Percentiles rank a stretch among this genome's conserved stretches.
Conservation (phyloP, 1,140 invertebrate genomes). For the Habropoda laboriosa region DNA sequence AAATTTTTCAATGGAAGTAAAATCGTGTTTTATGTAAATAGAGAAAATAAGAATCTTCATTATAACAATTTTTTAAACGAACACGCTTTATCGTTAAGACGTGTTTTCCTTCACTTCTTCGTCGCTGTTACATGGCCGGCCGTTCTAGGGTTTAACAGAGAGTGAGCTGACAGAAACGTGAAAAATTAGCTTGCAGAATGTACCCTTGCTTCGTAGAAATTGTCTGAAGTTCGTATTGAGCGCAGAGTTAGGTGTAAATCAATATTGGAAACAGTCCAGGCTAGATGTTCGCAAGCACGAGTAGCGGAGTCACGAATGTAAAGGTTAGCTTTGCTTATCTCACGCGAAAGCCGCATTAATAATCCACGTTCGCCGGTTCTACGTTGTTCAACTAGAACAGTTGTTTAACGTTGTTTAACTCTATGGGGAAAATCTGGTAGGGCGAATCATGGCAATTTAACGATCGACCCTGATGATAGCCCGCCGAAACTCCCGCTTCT, state of each 20-base stretch:
- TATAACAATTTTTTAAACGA: too few relatives aligned
- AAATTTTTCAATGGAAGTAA: too few relatives aligned
- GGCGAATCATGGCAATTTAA: too few relatives aligned
- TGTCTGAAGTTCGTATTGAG: not conserved
- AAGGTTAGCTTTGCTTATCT: conserved; percentile 49
- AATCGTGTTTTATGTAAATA: too few relatives aligned
- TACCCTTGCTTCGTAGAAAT: not conserved
- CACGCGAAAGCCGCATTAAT: conserved; percentile 51
- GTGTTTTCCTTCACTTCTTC: too few relatives aligned
- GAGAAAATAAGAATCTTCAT: too few relatives aligned
- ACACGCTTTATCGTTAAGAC: too few relatives aligned
- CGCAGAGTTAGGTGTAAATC: conserved; percentile 15
- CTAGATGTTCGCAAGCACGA: conserved; percentile 11
- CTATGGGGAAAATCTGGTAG: not conserved
- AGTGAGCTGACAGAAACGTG: too few relatives aligned
- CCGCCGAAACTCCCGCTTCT: not conserved
- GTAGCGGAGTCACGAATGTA: conserved; percentile 24
- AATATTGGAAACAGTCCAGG: conserved; percentile 21
- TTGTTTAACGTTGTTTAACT: not conserved
- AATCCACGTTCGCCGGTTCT: conserved; percentile 12
- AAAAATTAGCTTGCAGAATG: not conserved
- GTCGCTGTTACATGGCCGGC: too few relatives aligned
- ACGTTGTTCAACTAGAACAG: conserved; percentile 24
- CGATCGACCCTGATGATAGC: conserved; percentile 15
- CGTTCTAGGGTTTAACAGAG: too few relatives aligned